Base-by-base conservation (phyloP, 2,113 vertebrate species). In the Mionectes macconnelli region DNA sequence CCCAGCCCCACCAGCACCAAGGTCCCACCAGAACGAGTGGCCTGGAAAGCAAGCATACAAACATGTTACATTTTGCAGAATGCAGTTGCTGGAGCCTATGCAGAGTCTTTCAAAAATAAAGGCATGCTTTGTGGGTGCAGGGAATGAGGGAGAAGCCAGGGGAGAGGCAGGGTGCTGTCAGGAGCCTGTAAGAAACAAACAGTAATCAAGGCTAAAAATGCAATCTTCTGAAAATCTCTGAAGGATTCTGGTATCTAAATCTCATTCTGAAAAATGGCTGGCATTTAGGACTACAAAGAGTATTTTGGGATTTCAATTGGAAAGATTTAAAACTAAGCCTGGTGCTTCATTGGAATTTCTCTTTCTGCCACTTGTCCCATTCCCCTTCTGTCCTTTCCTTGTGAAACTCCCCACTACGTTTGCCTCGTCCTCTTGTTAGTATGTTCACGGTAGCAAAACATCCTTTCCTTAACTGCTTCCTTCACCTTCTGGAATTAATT, bases 1-100 rank as follows among this genome's bases (percentile, higher is more conserved):
- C 99, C 99, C 27, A 99, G 85, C 7, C 99, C 99, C 78, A 99
- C 99, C 78, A 99, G 93, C 66, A 99, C 98, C 96, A 99, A 90
- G 35, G 98, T 99, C 31, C 99, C 99, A 27, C 99, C 99, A 39
- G 99, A 98, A 60, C 84, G 97, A 55, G 99, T 99, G 33, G 98
- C 98, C 99, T 99, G 79, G 30, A 42, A 28, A 80, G 40, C 24
- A 80, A 73, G 47, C 63, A 90, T 49, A 87, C 7, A 27, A 27
- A 24, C 10, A 14, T 0, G 6, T 42, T 22, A 23, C 7, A 18
- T 27, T 47, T 35, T 50, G n/a, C 12, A 53, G 20, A 69, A 33
- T 1, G 21, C 23, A 18, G 82, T 2, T 42, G 40, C n/a, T 59
- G 23, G 14, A 81, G 63, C 8, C 23, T 27, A 8, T 3, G 4